phyloP scores from a whole-genome alignment of 2,888 invertebrate genomes.

The Rotaria sp. region DNA sequence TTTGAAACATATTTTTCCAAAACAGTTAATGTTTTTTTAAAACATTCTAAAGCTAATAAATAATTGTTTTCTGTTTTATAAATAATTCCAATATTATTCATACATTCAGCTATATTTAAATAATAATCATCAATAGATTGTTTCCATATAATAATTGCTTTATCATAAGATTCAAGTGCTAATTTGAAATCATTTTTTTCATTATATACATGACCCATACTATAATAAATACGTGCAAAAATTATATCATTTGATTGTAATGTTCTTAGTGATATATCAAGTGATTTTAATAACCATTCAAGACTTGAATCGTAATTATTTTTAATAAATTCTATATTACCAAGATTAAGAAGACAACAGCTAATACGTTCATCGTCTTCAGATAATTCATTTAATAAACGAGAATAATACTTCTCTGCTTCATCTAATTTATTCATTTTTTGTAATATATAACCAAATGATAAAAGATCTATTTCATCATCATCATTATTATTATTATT shows the following conservation, averaged over 20 bases:
- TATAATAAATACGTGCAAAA: background rate
- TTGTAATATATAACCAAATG: background rate
- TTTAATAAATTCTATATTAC: background rate
- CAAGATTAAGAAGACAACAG: background rate
- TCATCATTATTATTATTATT: too few species aligned
- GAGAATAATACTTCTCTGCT: background rate
- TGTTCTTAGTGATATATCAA: background rate
- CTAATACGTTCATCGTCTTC: background rate
- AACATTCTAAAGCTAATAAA: background rate
- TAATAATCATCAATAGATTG: background rate
- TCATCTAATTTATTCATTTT: background rate
- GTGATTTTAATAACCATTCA: background rate
- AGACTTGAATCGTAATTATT: background rate
- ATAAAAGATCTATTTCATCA: background rate
- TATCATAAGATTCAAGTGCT: background rate
- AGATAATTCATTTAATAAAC: background rate
- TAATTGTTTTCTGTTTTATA: background rate
- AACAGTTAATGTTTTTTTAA: background rate
- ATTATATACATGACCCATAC: background rate
- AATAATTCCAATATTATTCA: background rate
- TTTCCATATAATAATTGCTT: background rate
- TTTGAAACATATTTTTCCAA: background rate
- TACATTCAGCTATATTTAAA: background rate
- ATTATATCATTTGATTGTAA: background rate
- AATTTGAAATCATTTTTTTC: background rate